phyloP scores from a whole-genome alignment of 2,888 invertebrate species.

The Steromphala cineraria region DNA sequence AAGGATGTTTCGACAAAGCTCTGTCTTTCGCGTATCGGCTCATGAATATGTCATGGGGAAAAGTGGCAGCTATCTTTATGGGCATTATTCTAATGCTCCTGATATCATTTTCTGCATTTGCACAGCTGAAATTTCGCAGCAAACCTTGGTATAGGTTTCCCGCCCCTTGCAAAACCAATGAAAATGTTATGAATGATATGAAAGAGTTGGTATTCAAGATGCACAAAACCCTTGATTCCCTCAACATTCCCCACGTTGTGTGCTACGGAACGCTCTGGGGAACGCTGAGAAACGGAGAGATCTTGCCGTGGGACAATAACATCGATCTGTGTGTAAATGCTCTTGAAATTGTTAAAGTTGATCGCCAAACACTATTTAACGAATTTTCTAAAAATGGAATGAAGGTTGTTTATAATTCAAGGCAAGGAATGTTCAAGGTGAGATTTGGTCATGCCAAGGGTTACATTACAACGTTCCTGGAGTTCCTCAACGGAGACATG shows the following conservation, averaged over 20 bases:
- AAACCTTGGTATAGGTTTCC: slow-evolving; percentile 34
- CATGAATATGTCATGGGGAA: not conserved
- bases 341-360: slow-evolving; percentile 73
- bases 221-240: slow-evolving; percentile 75
- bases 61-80: not conserved
- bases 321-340: slow-evolving; percentile 77
- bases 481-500: slow-evolving; percentile 51
- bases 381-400: slow-evolving; percentile 76
- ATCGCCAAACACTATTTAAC: slow-evolving; percentile 73
- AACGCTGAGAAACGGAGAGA: slow-evolving; percentile 77
- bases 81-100: not conserved
- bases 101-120: not conserved
- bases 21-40: not conserved
- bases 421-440: slow-evolving; percentile 78
- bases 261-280: slow-evolving; percentile 80
- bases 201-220: slow-evolving; percentile 71
- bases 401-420: slow-evolving; percentile 77
- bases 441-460: slow-evolving; percentile 71
- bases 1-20: not conserved
- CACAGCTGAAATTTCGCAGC: not conserved
- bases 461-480: slow-evolving; percentile 77
- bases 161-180: slow-evolving; percentile 36
- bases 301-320: slow-evolving; percentile 79
- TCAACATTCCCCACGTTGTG: slow-evolving; percentile 78
- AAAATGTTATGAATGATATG: slow-evolving; percentile 54